A percentile compares a stretch with the other conserved stretches of the same genome.
Evolutionary conservation across 1,140 invertebrate genomes (phyloP).

Genomic region (Eurosta solidaginis): DNA sequence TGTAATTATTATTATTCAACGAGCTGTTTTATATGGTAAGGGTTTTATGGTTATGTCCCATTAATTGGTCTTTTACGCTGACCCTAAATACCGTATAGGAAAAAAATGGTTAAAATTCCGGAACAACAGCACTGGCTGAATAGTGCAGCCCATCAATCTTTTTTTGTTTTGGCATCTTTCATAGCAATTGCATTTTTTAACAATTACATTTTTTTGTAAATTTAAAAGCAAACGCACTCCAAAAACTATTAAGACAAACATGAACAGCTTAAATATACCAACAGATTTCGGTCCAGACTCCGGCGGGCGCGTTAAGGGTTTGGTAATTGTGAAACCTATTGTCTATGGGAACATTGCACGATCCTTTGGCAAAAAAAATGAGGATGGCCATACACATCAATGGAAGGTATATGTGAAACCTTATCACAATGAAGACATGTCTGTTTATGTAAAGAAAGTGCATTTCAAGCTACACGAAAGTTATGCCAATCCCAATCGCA

Average conservation of each 20-base stretch:
- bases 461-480: constrained; percentile 98
- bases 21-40: too few species aligned
- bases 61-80: too few species aligned
- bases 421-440: constrained; percentile 93
- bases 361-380: constrained; percentile 96
- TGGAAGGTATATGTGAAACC: constrained; percentile 99
- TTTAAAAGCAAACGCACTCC: background rate
- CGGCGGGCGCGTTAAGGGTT: constrained; percentile 80
- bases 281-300: constrained; percentile 83
- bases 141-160: too few species aligned
- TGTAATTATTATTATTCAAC: too few species aligned
- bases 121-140: too few species aligned
- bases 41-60: too few species aligned
- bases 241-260: background rate
- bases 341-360: constrained; percentile 95
- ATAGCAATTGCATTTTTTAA: too few species aligned
- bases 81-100: too few species aligned
- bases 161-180: too few species aligned
- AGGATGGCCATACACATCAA: constrained; percentile 97
- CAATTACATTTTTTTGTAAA: background rate
- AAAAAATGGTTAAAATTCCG: too few species aligned
- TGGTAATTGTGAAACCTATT: constrained; percentile 93
- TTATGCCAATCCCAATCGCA: constrained; percentile 92
- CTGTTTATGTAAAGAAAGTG: constrained; percentile 92
- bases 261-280: constrained; percentile 64